Evolutionary conservation across 2,113 vertebrate genomes (phyloP).

Genomic region (Pteruthius melanotis): DNA sequence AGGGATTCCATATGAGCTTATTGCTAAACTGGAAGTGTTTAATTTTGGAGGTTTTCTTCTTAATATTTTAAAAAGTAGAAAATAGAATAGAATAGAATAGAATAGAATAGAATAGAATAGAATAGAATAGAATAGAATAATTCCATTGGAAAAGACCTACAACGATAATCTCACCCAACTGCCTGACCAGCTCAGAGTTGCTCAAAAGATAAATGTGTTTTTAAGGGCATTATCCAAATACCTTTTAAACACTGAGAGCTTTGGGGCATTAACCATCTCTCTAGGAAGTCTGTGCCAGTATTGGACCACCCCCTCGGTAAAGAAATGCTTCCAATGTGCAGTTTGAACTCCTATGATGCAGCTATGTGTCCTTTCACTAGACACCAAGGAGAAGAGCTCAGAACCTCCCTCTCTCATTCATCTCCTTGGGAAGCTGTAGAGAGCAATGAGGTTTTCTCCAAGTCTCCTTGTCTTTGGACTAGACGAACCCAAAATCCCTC

Average conservation of each 20-base stretch:
- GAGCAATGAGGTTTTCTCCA: no score
- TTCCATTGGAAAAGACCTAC: neutral
- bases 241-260: neutral
- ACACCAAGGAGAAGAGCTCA: neutral
- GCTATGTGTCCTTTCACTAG: neutral
- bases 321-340: neutral
- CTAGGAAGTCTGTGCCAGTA: neutral
- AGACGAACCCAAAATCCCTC: neutral
- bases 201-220: neutral
- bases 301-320: neutral
- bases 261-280: neutral
- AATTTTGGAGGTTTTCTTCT: accelerated
- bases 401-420: neutral
- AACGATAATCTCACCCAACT: neutral
- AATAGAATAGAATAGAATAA: neutral
- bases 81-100: neutral
- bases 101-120: neutral
- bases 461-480: neutral
- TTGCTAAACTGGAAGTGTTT: neutral
- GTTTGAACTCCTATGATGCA: neutral
- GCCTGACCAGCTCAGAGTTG: neutral
- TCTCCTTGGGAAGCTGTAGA: neutral
- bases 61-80: neutral
- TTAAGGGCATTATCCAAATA: neutral
- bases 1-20: neutral